Percentiles rank a stretch among this genome's conserved stretches.
Conservation (phyloP, 2,797 vertebrate species). For the Coregonus suidteri region DNA sequence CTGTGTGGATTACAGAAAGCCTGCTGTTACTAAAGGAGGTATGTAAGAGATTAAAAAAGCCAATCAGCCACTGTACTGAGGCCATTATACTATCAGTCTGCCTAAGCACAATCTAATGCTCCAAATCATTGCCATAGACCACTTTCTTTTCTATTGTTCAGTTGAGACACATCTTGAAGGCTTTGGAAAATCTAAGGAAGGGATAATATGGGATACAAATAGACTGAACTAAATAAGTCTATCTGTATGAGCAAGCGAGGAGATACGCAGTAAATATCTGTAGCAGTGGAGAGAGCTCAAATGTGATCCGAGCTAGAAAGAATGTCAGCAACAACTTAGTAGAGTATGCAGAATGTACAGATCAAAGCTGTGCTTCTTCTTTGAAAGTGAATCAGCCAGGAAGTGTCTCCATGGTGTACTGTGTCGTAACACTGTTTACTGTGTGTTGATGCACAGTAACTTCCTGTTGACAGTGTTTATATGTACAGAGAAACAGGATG, state of each 20-base stretch:
- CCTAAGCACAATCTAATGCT: constrained; percentile 26
- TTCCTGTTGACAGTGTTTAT: not conserved
- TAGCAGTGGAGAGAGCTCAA: not conserved
- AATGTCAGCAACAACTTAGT: constrained; percentile 13
- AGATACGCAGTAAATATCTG: not conserved
- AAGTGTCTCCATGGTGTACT: constrained; percentile 26
- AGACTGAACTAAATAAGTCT: not conserved
- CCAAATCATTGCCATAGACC: not conserved
- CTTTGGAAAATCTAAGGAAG: not conserved
- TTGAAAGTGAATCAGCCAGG: not conserved
- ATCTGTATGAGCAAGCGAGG: not conserved
- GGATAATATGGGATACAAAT: not conserved
- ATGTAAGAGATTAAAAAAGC: constrained; percentile 34
- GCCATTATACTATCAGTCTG: not conserved
- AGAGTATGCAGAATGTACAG: constrained; percentile 1
- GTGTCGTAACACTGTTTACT: no score
- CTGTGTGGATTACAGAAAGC: constrained; percentile 29
- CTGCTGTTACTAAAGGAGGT: constrained; percentile 25
- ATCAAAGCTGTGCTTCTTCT: not conserved
- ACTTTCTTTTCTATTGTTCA: not conserved
- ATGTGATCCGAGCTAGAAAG: constrained; percentile 13
- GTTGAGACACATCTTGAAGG: not conserved
- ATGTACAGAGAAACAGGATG: not conserved
- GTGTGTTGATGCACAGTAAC: no score
- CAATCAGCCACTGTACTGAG: constrained; percentile 28